Evolutionary conservation across 1,140 invertebrate genomes (phyloP).

Genomic region (Gonioctena quinquepunctata): DNA sequence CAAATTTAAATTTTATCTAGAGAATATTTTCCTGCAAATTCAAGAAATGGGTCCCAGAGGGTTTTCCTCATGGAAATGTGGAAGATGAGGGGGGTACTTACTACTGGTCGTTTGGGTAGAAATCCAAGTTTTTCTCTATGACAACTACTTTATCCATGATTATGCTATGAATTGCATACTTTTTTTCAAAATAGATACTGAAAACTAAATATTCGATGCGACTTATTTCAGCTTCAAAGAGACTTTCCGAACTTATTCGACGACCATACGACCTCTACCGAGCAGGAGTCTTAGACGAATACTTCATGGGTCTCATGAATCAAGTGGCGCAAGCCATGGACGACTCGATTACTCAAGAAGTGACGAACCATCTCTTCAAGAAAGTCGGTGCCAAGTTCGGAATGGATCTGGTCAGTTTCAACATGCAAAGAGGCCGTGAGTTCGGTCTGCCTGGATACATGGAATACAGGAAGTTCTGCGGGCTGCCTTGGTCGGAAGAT

Average conservation of each 20-base stretch:
- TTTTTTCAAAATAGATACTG: no score
- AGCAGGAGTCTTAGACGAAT: conserved; percentile 88
- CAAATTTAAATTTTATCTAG: no score
- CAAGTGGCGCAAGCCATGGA: conserved; percentile 95
- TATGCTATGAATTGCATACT: no score
- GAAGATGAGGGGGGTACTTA: no score
- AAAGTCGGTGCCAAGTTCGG: conserved; percentile 77
- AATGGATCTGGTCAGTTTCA: conserved; percentile 91
- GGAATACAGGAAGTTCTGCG: conserved; percentile 91
- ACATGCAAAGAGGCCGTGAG: conserved; percentile 91
- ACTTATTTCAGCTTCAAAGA: conserved; percentile 75
- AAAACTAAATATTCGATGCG: no score
- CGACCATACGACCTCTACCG: conserved; percentile 89
- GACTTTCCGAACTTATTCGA: conserved; percentile 84
- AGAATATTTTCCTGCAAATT: no score
- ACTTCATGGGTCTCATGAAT: conserved; percentile 91
- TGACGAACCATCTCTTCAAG: conserved; percentile 90
- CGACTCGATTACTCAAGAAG: conserved; percentile 90
- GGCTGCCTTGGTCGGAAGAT: conserved; percentile 75
- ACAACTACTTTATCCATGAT: no score
- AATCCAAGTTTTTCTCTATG: no score
- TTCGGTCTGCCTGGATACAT: conserved; percentile 91
- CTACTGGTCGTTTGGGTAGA: not conserved
- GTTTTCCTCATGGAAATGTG: no score
- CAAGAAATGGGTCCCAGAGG: no score